These are phyloP conservation scores for Calyptomena viridis DNA, from an alignment of 2,113 vertebrate species.

Conservation along the genomic window DNA sequence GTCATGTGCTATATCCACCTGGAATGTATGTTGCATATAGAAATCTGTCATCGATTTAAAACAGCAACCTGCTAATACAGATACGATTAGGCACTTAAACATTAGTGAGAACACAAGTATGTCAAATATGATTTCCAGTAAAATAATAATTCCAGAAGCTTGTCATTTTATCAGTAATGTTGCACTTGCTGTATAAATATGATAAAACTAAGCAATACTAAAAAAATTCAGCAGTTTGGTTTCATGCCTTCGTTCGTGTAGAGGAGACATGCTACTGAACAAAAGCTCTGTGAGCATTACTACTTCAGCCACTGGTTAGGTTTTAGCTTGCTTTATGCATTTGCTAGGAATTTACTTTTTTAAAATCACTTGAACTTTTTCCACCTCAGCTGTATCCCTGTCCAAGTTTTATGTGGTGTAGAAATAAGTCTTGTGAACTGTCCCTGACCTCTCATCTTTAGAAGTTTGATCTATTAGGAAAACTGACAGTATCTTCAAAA, in stretches of 20 bases:
- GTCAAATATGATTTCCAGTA: not conserved
- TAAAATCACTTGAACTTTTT: not conserved
- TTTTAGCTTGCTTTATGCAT: not conserved
- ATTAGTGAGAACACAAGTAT: not conserved
- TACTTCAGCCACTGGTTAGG: not conserved
- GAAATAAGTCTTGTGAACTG: not conserved
- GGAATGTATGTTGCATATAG: not conserved
- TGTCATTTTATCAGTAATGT: not conserved
- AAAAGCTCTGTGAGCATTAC: not conserved
- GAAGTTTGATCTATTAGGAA: not conserved
- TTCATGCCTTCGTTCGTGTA: not conserved
- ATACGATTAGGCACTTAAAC: not conserved
- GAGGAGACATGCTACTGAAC: not conserved
- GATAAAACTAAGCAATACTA: not conserved
- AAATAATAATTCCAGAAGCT: not conserved
- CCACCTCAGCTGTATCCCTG: not conserved
- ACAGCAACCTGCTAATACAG: not conserved
- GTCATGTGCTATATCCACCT: accelerated
- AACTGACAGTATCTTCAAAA: not conserved
- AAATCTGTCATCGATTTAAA: not conserved
- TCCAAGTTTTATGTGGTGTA: not conserved
- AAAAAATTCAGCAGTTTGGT: accelerated
- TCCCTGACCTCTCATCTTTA: not conserved
- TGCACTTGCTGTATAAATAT: not conserved
- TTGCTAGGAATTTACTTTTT: not conserved